Evolutionary conservation across 1,140 invertebrate genomes (phyloP), one percentile per base, ranked within the genome.

Genomic region (Psilanteris sp.): DNA sequence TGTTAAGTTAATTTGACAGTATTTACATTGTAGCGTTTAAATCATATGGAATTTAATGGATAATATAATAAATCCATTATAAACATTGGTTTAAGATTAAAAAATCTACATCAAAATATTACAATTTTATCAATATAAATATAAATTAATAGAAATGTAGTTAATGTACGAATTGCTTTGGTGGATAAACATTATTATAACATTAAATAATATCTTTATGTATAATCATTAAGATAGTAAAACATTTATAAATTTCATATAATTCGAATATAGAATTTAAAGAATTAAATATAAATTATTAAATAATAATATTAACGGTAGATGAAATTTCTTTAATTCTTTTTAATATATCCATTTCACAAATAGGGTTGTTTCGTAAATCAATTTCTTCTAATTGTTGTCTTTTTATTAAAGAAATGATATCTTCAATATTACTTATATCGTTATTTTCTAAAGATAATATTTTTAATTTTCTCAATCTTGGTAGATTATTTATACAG

Each of bases 351-450:
- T 71, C 44, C 7, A 6, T 39, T 46, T 77, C 26, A 44, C 57
- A 78, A n/a, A 87, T 1, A 11, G 79, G 79, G 79, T 88, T 89
- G 24, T 81, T 73, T 57, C 79, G 67, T 15, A 88, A 48, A 79
- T 87, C 80, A 11, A 88, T 59, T 55, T 61, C 68, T 15, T 43
- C 52, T 13, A 89, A 77, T 20, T 81, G 76, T 6, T 83, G 80
- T 11, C 24, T 77, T 44, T 68, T 73, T 20, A 87, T 15, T 22
- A 87, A 68, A 32, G 82, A 44, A 27, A 80, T n/a, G 55, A 89
- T 52, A 52, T 89, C 87, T 7, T 86, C 67, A 1, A 54, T 20
- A 24, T 62, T 34, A 22, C 57, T 59, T 39, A 88, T 52, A 50
- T 83, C 54, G 72, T 88, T 89, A 44, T 82, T 73, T 26, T 70